Base-by-base conservation (phyloP, 2,888 invertebrate genomes). In the Merodon equestris region DNA sequence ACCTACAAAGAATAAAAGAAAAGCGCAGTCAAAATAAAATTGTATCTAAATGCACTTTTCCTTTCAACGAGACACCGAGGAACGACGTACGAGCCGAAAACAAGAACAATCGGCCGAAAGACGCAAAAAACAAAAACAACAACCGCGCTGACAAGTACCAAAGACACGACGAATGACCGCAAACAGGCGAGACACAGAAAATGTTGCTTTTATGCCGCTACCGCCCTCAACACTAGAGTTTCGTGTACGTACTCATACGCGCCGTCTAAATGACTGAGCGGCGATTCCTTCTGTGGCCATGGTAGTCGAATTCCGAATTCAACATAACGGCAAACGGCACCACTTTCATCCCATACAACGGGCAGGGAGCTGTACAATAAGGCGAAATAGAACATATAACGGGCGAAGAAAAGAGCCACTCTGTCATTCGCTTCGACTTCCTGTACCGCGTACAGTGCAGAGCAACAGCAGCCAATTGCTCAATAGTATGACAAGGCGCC, bases 241-340 rank as follows among this genome's bases (percentile, higher is more conserved):
- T 45, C 54, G 42, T 67, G 77, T 79, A 79, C 73, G 77, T 53
- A 64, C 73, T 70, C 74, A 68, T 13, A 74, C 79, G 79, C 79
- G 63, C 79, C 79, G 74, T 44, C 53, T 74, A 64, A 79, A 74
- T 56, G 79, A 79, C 79, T 79, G 79, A 79, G 70, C 60, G 70
- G 64, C 73, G 48, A 70, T 36, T 70, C 68, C 67, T 79, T 74
- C 68, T 60, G 64, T 47, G 58, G 73, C 64, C 63, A 64, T 70
- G 74, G 53, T 66, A 70, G 71, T 70, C 74, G 54, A 70, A 60
- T 44, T 14, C 67, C 74, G 54, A 70, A 60, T 50, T 14, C 67
- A 73, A 73, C 53, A 63, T 68, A 77, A 77, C 67, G 63, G 67
- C 53, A 66, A 48, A 57, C 45, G 17, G 14, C 14, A 60, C 54